These are phyloP conservation scores for Indicator indicator DNA, from an alignment of 2,113 vertebrate genomes.

Conservation along the genomic window DNA sequence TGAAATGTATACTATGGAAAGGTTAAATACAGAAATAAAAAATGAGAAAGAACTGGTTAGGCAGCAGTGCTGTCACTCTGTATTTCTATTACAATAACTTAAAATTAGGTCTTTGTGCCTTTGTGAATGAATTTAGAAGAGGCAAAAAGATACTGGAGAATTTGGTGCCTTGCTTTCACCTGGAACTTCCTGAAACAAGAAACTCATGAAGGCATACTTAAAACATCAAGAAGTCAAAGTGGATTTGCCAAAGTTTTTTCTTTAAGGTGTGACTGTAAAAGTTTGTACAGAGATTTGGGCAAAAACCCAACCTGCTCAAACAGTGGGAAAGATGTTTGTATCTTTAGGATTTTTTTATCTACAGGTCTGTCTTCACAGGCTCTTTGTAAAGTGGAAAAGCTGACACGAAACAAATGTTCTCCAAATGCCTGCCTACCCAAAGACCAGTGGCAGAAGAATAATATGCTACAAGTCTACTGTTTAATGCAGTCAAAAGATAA, in stretches of 20 bases:
- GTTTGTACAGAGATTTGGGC: neutral
- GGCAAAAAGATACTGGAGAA: neutral
- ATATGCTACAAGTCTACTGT: neutral
- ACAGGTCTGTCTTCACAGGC: neutral
- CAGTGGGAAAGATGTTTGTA: neutral
- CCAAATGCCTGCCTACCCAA: neutral
- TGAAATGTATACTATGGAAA: neutral
- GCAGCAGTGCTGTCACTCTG: neutral
- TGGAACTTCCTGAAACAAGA: neutral
- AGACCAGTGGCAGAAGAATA: neutral
- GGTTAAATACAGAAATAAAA: neutral
- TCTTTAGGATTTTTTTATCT: neutral
- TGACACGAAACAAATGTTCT: neutral
- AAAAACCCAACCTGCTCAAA: neutral
- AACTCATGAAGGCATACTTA: neutral
- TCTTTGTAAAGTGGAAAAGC: neutral
- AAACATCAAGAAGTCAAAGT: neutral
- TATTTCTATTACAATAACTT: conserved; percentile 25
- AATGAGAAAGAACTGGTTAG: neutral
- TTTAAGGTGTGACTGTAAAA: neutral
- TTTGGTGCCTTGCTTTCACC: neutral
- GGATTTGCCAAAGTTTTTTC: neutral
- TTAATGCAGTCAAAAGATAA: neutral
- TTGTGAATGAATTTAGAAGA: neutral
- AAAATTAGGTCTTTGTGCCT: neutral